These are phyloP conservation scores for Leptatherina wallacei DNA, from an alignment of 2,797 vertebrate genomes.

Conservation along the genomic window DNA sequence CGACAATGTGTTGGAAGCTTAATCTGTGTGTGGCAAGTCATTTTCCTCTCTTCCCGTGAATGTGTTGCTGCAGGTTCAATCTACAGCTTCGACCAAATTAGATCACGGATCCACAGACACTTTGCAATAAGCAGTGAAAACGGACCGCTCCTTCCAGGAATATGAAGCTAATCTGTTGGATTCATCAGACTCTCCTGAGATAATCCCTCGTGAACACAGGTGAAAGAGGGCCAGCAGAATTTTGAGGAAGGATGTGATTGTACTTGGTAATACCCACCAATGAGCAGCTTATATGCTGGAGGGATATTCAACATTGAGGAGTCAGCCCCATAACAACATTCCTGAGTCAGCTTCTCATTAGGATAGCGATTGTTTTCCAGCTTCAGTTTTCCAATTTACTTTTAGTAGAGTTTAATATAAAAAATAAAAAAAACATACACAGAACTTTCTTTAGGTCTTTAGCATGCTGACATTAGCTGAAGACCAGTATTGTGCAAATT, in stretches of 20 bases:
- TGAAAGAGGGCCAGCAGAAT: neutral
- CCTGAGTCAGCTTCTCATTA: conserved; percentile 19
- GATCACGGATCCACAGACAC: conserved; percentile 52
- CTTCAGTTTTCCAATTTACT: conserved; percentile 4
- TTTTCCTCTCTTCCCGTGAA: conserved; percentile 19
- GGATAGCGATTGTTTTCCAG: neutral
- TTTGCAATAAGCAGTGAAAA: conserved; percentile 28
- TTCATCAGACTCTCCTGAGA: conserved; percentile 21
- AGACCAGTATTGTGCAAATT: neutral
- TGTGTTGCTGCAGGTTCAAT: conserved; percentile 33
- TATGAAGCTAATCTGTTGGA: conserved; percentile 50
- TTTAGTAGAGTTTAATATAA: neutral
- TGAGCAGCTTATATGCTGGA: conserved; percentile 1
- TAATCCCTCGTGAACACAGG: conserved; percentile 10
- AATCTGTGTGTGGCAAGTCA: conserved; percentile 19
- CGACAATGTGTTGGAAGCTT: conserved; percentile 15
- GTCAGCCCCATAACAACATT: neutral
- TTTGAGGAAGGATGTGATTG: conserved; percentile 28
- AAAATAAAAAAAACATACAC: neutral
- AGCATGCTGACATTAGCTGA: neutral
- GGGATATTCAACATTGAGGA: conserved; percentile 3
- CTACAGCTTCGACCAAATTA: conserved; percentile 55
- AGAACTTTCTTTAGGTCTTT: neutral
- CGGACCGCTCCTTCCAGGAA: conserved; percentile 50
- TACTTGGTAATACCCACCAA: conserved; percentile 4